Evolutionary conservation across 1,140 invertebrate genomes (phyloP), one percentile per base, ranked within the genome.

Genomic region (Drosophila insularis): DNA sequence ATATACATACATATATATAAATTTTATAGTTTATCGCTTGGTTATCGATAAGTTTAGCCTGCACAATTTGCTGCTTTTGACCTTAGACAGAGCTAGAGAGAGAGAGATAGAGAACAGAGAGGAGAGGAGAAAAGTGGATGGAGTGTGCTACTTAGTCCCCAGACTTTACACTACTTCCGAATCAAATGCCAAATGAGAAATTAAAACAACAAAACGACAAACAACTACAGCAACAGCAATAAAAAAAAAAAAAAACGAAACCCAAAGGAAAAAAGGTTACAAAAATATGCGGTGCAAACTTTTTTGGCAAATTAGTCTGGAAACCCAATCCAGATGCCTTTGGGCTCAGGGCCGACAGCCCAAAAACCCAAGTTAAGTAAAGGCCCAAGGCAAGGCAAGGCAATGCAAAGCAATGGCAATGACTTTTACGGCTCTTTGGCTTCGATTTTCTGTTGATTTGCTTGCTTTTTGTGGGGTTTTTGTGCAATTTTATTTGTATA

Each of bases 301-400:
- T 87, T 90, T 90, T 87, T 90, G 89, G 82, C 87, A 90, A 90
- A 90, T 90, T 90, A 90, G 82, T 90, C 87, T 87, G 80, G 75
- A 60, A 63, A 61, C 60, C 56, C 50, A 53, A 46, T 27, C 27
- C 61, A 37, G 23, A 23, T 40, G 32, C 31, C 17, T 19, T 39
- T 46, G 39, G 27, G 73, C 31, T 63, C 68, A 14, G 53, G 17
- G 21, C 17, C 59, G 14, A 62, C 17, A 23, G 19, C 32, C 54
- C 32, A 31, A 65, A 6, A 35, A 32, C 60, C 68, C 68, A 63
- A 75, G 35, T 66, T 66, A 50, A 50, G 43, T 27, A 62, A 79
- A 55, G 73, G 73, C 63, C n/a, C 64, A 50, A 40, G 23, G 3
- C 60, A 39, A 54, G 31, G 10, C 35, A 37, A 37, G 32, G 32